These are phyloP conservation scores for Xestobium rufovillosum DNA, from an alignment of 2,888 invertebrate species.

Conservation along the genomic window DNA sequence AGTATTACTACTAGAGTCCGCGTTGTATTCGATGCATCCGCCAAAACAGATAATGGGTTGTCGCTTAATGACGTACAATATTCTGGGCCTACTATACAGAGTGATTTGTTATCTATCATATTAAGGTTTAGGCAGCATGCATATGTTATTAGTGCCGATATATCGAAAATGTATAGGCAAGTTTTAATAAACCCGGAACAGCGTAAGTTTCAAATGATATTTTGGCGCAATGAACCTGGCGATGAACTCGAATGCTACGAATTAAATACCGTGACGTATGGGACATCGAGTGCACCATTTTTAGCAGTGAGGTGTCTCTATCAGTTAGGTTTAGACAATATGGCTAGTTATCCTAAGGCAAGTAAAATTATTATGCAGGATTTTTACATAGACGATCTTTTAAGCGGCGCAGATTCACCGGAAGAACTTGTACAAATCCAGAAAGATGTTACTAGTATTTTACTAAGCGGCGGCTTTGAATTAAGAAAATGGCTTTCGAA, in stretches of 20 bases:
- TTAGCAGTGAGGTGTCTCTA: no score
- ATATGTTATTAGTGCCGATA: conserved; percentile 14
- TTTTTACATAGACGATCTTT: no score
- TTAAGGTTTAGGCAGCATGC: conserved; percentile 9
- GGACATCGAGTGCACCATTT: no score
- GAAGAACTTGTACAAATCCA: conserved; percentile 20
- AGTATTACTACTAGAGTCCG: conserved; percentile 18
- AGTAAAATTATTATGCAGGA: no score
- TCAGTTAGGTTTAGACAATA: no score
- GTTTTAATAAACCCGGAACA: conserved; percentile 12
- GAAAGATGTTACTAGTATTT: conserved; percentile 16
- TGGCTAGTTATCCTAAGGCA: no score
- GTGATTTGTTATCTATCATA: conserved; percentile 15
- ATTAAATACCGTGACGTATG: no score
- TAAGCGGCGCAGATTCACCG: no score
- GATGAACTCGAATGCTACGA: conserved; percentile 14
- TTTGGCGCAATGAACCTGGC: conserved; percentile 10
- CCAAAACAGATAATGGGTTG: conserved; percentile 13
- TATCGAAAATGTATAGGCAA: conserved; percentile 18
- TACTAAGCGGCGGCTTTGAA: conserved; percentile 18
- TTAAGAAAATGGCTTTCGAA: conserved; percentile 18
- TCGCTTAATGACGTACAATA: conserved; percentile 18
- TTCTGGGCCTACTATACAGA: conserved; percentile 17
- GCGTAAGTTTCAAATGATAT: conserved; percentile 11
- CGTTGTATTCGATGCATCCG: conserved; percentile 19